phyloP scores from a whole-genome alignment of 2,113 vertebrate species.

The Hyaena hyaena region DNA sequence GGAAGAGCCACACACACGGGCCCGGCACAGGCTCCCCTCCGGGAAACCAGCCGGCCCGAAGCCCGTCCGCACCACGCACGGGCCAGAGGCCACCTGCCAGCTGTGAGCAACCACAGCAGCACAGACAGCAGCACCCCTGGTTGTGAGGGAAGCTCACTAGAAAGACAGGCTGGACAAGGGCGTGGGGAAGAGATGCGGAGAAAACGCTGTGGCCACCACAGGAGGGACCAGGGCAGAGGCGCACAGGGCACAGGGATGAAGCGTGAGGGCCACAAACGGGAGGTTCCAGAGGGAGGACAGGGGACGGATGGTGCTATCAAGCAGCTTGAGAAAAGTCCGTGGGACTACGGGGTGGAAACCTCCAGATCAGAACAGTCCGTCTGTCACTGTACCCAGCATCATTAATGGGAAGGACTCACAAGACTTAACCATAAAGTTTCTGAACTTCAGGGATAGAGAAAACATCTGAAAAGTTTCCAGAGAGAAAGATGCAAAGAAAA shows the following conservation, averaged over 20 bases:
- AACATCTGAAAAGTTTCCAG: not conserved
- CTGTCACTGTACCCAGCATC: not conserved
- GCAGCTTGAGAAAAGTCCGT: not conserved
- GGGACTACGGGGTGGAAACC: not conserved
- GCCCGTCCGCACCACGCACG: not conserved
- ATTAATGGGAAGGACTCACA: not conserved
- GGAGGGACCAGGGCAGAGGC: not conserved
- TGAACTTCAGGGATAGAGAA: not conserved
- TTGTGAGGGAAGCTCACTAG: not conserved
- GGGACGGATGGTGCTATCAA: not conserved
- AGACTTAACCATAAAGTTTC: not conserved
- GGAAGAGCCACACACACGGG: not conserved
- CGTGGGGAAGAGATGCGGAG: not conserved
- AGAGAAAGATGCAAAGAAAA: not conserved
- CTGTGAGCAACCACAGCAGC: not conserved
- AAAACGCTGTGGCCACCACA: not conserved
- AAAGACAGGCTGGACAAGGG: not conserved
- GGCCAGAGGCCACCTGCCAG: not conserved
- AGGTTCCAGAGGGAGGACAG: not conserved
- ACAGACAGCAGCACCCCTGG: rapidly evolving
- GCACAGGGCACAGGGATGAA: not conserved
- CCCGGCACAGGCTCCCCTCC: not conserved
- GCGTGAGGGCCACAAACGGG: not conserved
- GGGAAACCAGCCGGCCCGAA: not conserved
- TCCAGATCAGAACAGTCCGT: rapidly evolving